phyloP scores from a whole-genome alignment of 2,113 vertebrate genomes.

The Abramis brama region DNA sequence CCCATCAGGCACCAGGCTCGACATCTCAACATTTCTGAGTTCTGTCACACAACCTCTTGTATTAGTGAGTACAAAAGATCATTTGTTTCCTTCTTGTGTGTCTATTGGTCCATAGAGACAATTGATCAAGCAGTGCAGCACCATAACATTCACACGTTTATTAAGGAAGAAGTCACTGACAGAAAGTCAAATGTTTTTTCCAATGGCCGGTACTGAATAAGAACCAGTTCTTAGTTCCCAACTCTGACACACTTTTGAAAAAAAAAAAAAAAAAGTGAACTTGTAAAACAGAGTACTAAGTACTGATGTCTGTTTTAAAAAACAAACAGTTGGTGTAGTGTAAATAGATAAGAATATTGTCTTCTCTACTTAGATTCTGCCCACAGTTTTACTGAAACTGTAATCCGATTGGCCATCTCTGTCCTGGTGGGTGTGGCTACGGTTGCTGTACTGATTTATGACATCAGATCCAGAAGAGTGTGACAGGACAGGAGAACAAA shows the following conservation, averaged over 20 bases:
- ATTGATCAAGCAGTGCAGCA: too few relatives aligned
- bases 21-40: neutral
- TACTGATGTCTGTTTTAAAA: too few relatives aligned
- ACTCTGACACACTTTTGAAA: neutral
- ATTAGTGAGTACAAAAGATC: neutral
- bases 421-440: neutral
- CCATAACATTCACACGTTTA: too few relatives aligned
- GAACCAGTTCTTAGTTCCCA: neutral
- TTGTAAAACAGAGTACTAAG: neutral
- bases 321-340: too few relatives aligned
- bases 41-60: neutral
- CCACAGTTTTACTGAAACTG: neutral
- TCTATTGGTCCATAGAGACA: too few relatives aligned
- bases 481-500: neutral
- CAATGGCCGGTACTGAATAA: neutral
- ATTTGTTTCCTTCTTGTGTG: neutral
- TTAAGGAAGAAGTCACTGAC: neutral
- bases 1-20: neutral
- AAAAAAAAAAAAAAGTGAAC: too few relatives aligned
- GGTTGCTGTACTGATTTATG: neutral
- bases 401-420: neutral
- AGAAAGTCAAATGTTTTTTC: neutral
- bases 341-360: neutral
- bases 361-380: neutral
- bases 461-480: neutral